A percentile compares a stretch with the other conserved stretches of the same genome.
Evolutionary conservation across 2,888 invertebrate genomes (phyloP).

Genomic region (Sepiola atlantica): DNA sequence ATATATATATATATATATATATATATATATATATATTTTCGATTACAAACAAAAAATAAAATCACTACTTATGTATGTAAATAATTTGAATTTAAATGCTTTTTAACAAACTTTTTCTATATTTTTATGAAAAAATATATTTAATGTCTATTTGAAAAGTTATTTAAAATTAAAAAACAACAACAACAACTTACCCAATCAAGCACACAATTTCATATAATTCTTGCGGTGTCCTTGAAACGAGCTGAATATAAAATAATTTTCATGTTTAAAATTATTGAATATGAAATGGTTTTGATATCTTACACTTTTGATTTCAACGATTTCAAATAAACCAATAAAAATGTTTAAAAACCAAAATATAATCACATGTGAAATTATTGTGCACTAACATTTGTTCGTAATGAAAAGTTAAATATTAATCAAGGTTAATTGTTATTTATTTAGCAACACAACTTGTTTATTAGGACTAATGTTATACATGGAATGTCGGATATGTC

Average conservation of each 20-base stretch:
- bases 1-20: no score
- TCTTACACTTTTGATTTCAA: no score
- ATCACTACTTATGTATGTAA: no score
- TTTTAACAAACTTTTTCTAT: background rate
- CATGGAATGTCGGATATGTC: no score
- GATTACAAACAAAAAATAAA: no score
- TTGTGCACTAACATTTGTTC: background rate
- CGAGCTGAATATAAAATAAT: conserved; percentile 78
- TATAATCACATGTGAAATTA: background rate
- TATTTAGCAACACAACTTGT: no score
- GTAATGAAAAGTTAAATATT: no score
- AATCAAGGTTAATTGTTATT: no score
- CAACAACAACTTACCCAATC: conserved; percentile 80
- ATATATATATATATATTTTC: no score
- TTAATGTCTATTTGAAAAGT: background rate
- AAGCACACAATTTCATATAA: conserved; percentile 97
- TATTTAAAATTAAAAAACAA: conserved; percentile 33
- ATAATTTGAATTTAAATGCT: background rate
- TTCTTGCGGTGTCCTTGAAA: conserved; percentile 94
- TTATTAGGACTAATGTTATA: no score
- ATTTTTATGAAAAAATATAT: background rate
- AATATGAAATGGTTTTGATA: no score
- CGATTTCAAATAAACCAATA: background rate
- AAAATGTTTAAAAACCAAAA: background rate
- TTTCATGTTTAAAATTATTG: no score